These are phyloP conservation scores for Muscidifurax raptorellus DNA, from an alignment of 1,140 invertebrate genomes.

Conservation along the genomic window DNA sequence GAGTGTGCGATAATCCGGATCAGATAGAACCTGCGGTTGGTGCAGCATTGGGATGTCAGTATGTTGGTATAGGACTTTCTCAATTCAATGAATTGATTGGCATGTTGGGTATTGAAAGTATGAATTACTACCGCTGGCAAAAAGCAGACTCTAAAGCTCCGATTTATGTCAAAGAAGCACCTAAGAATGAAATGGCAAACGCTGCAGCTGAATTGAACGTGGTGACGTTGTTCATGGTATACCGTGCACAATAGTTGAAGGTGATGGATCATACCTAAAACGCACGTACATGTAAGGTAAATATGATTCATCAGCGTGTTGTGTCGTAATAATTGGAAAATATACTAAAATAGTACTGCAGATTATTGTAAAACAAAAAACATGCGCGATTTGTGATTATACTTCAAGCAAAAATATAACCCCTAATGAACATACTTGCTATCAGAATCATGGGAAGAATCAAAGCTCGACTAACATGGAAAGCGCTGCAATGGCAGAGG, in stretches of 20 bases:
- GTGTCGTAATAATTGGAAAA: slow-evolving; percentile 6
- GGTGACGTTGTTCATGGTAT: not conserved
- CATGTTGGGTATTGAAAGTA: not conserved
- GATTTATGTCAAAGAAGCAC: not conserved
- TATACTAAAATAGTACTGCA: slow-evolving; percentile 4
- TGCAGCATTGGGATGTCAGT: not conserved
- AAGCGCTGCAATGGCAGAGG: not conserved
- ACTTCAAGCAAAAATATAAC: not conserved
- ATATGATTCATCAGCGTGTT: slow-evolving; percentile 18
- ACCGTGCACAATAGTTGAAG: slow-evolving; percentile 2
- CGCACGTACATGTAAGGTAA: not conserved
- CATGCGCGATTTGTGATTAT: slow-evolving; percentile 13
- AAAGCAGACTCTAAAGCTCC: not conserved
- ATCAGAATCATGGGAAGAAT: not conserved
- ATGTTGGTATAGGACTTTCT: not conserved
- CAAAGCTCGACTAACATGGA: slow-evolving; percentile 23
- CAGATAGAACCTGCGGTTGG: not conserved
- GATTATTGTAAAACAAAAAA: slow-evolving; percentile 6
- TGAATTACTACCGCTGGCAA: not conserved
- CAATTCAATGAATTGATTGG: not conserved
- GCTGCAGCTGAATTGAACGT: not conserved
- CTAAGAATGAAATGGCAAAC: not conserved
- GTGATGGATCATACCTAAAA: slow-evolving; percentile 29
- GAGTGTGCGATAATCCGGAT: not conserved
- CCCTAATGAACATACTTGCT: slow-evolving; percentile 2